A percentile compares a stretch with the other conserved stretches of the same genome.
Conservation (phyloP, 2,888 invertebrate species). For the Diloba caeruleocephala region DNA sequence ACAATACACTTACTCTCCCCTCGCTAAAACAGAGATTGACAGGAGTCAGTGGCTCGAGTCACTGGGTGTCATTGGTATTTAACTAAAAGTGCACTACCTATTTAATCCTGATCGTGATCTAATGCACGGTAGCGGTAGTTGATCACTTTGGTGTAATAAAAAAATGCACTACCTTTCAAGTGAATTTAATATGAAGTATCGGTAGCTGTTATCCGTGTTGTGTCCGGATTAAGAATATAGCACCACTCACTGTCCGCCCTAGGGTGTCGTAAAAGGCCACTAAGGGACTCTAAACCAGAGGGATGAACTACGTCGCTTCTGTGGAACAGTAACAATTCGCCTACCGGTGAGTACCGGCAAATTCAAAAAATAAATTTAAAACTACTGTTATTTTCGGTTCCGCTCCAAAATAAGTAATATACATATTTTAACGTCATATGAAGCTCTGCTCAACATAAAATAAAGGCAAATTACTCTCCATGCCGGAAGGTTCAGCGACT, state of each 20-base stretch:
- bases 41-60: constrained; percentile 51
- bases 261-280: no score
- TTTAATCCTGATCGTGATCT: constrained; percentile 28
- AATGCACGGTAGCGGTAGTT: constrained; percentile 6
- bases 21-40: constrained; percentile 59
- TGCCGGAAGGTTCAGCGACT: constrained; percentile 33
- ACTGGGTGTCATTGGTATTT: constrained; percentile 46
- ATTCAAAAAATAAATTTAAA: no score
- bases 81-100: constrained; percentile 45
- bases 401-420: no score
- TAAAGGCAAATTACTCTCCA: constrained; percentile 17
- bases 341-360: no score
- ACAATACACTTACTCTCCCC: constrained; percentile 71
- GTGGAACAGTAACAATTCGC: no score
- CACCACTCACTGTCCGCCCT: no score
- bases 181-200: no score
- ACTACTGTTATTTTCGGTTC: background rate
- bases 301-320: no score
- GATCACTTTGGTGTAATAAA: constrained; percentile 18
- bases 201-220: no score
- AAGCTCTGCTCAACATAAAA: constrained; percentile 18
- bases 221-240: no score
- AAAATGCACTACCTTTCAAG: constrained; percentile 10
- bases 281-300: no score
- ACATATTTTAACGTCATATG: background rate